These are phyloP conservation scores for Margaritifera margaritifera DNA, from an alignment of 2,888 invertebrate genomes.

Conservation along the genomic window DNA sequence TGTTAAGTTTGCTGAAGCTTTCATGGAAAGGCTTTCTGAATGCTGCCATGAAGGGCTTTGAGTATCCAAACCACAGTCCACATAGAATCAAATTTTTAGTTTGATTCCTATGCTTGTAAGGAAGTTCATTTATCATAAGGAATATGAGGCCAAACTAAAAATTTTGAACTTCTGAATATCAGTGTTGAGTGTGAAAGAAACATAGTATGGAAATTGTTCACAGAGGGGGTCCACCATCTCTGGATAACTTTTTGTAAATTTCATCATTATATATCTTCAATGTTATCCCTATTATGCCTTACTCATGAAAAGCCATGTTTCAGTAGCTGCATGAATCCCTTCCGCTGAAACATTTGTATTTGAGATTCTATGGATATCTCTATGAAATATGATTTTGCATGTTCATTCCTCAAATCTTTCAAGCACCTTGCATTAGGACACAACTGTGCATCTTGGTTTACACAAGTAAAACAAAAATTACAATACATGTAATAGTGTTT, in stretches of 20 bases:
- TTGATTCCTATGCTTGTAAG: background rate
- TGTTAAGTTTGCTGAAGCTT: no score
- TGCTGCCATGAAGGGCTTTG: background rate
- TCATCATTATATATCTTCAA: background rate
- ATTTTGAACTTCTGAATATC: background rate
- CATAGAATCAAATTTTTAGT: background rate
- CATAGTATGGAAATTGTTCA: background rate
- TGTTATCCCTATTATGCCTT: background rate
- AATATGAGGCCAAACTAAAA: background rate
- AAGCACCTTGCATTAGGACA: background rate
- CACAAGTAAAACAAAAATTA: background rate
- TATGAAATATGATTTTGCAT: background rate
- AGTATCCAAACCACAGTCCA: background rate
- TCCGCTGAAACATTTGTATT: background rate
- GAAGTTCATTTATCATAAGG: background rate
- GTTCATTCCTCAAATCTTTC: background rate
- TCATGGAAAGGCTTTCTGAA: background rate
- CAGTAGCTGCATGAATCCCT: background rate
- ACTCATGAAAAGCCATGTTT: background rate
- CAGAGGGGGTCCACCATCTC: background rate
- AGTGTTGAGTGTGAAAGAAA: background rate
- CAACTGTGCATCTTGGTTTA: background rate
- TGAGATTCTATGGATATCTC: background rate
- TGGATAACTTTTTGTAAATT: background rate
- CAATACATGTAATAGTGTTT: background rate